These are phyloP conservation scores for Erinaceus europaeus DNA, from an alignment of 2,113 vertebrate species.

Conservation along the genomic window DNA sequence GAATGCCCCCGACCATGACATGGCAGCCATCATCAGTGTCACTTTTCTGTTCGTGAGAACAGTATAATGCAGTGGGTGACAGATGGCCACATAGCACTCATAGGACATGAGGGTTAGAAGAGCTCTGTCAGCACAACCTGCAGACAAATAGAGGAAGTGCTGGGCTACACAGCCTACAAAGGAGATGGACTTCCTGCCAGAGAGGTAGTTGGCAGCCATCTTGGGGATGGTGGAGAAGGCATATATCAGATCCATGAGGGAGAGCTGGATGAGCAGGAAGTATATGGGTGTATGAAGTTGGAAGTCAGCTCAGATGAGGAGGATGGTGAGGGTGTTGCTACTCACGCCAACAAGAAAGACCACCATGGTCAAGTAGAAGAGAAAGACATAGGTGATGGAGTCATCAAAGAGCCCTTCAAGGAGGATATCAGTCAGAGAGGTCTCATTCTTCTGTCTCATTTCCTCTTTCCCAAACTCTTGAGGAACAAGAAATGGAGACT, in stretches of 20 bases:
- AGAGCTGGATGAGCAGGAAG: constrained; percentile 40
- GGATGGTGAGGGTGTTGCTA: constrained; percentile 41
- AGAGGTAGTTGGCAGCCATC: no score
- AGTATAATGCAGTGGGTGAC: no score
- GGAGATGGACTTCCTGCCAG: constrained; percentile 29
- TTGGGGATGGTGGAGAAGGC: constrained; percentile 27
- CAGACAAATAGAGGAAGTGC: constrained; percentile 49
- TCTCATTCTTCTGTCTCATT: constrained; percentile 24
- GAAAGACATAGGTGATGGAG: neutral
- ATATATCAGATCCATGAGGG: constrained; percentile 50
- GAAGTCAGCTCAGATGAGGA: constrained; percentile 16
- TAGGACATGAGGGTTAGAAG: constrained; percentile 55
- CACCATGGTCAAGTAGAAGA: constrained; percentile 9
- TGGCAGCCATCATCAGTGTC: neutral
- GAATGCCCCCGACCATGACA: constrained; percentile 17
- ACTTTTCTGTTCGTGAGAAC: constrained; percentile 40
- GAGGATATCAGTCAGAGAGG: constrained; percentile 32
- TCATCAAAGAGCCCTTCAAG: no score
- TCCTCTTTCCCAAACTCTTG: neutral
- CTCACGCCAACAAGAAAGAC: constrained; percentile 25
- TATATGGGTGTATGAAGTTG: constrained; percentile 49
- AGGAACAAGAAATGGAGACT: neutral
- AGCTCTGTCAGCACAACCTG: constrained; percentile 51
- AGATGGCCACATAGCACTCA: no score
- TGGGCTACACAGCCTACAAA: constrained; percentile 48